A percentile compares a stretch with the other conserved stretches of the same genome.
Evolutionary conservation across 2,888 invertebrate species (phyloP).

Genomic region (Orgyia antiqua): DNA sequence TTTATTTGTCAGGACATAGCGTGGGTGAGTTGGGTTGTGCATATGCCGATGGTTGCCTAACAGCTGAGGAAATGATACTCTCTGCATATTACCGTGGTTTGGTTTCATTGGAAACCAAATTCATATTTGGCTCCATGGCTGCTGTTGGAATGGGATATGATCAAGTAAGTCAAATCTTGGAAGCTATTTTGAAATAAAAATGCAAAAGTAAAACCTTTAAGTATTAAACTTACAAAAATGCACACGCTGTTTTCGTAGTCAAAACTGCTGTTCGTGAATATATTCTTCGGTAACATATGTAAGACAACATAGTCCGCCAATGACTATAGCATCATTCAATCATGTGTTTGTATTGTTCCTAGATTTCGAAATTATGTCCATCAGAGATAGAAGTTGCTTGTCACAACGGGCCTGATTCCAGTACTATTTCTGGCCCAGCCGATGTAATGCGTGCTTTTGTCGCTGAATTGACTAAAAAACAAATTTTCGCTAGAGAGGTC

Average conservation of each 20-base stretch:
- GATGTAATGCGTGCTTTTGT: conserved; percentile 79
- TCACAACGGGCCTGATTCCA: conserved; percentile 86
- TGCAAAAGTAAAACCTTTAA: too few species aligned
- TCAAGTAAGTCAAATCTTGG: conserved; percentile 53
- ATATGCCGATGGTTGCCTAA: conserved; percentile 92
- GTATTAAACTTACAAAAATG: too few species aligned
- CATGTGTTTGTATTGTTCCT: too few species aligned
- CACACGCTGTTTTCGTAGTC: too few species aligned
- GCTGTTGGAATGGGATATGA: conserved; percentile 83
- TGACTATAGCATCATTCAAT: too few species aligned
- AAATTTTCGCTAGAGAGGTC: conserved; percentile 55
- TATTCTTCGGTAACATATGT: too few species aligned
- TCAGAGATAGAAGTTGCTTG: conserved; percentile 85
- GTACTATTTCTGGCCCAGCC: conserved; percentile 87
- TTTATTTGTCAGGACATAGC: conserved; percentile 34
- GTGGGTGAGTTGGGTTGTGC: conserved; percentile 94
- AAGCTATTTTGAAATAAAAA: too few species aligned
- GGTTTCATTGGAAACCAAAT: conserved; percentile 79
- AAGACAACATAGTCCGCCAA: too few species aligned
- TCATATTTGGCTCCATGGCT: conserved; percentile 88
- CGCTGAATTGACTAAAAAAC: conserved; percentile 45
- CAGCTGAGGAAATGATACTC: conserved; percentile 87
- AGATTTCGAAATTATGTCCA: conserved; percentile 59
- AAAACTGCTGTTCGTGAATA: too few species aligned
- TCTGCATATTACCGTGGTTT: conserved; percentile 87